These are phyloP conservation scores for Catocala fraxini DNA, from an alignment of 2,888 invertebrate genomes.

Conservation along the genomic window DNA sequence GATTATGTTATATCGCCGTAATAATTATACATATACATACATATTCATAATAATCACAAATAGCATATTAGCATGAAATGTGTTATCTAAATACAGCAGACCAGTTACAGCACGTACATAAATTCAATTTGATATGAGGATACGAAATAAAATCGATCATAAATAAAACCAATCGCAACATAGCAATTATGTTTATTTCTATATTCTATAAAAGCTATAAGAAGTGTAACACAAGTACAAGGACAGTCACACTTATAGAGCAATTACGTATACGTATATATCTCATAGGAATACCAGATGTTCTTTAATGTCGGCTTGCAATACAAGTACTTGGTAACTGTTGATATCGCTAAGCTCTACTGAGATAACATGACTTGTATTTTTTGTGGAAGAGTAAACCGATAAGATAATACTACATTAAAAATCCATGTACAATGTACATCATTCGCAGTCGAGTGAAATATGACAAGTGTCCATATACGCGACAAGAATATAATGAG, in stretches of 20 bases:
- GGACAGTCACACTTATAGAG: not conserved
- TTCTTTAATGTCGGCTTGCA: not conserved
- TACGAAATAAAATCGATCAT: not conserved
- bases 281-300: not conserved
- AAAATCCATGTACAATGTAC: not conserved
- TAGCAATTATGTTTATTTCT: not conserved
- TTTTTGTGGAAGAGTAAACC: not conserved
- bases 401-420: not conserved
- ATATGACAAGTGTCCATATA: conserved; percentile 17
- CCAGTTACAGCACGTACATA: not conserved
- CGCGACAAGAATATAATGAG: conserved; percentile 21
- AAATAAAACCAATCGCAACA: conserved; percentile 5
- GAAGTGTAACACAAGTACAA: not conserved
- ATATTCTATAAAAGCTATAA: not conserved
- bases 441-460: conserved; percentile 22
- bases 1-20: not conserved
- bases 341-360: conserved; percentile 13
- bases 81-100: conserved; percentile 2
- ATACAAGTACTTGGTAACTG: conserved; percentile 11
- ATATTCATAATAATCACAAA: conserved; percentile 11
- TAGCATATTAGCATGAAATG: conserved; percentile 11
- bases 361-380: conserved; percentile 10
- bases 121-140: not conserved
- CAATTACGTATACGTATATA: not conserved
- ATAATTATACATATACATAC: no score